phyloP scores from a whole-genome alignment of 1,140 invertebrate genomes.

The Euborellia annulipes region DNA sequence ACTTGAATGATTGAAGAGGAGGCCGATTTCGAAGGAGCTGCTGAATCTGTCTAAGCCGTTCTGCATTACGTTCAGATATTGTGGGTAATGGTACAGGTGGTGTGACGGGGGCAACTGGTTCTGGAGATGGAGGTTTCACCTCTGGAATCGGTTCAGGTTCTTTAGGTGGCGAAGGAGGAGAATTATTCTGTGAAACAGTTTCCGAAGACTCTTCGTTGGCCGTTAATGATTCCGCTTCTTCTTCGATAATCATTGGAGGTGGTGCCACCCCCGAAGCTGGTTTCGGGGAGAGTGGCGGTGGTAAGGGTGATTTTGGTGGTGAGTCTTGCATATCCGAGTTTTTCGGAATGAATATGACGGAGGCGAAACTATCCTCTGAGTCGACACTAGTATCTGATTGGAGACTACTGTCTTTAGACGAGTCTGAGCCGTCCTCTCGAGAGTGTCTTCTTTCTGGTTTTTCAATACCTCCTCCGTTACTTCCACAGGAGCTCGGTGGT shows the following conservation, averaged over 20 bases:
- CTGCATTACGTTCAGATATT: constrained; percentile 3
- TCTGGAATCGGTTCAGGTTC: no score
- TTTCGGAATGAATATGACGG: constrained; percentile 75
- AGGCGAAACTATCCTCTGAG: constrained; percentile 81
- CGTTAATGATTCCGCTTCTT: no score
- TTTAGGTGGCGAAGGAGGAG: no score
- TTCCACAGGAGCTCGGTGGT: constrained; percentile 12
- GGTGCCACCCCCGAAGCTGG: background rate
- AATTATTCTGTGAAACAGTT: no score
- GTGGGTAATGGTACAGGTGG: no score
- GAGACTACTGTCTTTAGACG: constrained; percentile 78
- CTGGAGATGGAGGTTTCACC: no score
- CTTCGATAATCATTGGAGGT: no score
- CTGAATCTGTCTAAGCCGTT: constrained; percentile 46
- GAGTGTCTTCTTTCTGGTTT: constrained; percentile 36
- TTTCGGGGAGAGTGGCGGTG: constrained; percentile 7
- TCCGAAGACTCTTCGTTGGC: no score
- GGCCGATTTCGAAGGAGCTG: constrained; percentile 32
- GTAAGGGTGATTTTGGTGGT: constrained; percentile 22
- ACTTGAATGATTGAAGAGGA: background rate
- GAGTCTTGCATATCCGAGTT: no score
- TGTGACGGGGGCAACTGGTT: no score
- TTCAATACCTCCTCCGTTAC: constrained; percentile 11
- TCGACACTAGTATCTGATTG: constrained; percentile 87
- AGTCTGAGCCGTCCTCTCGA: constrained; percentile 73